Evolutionary conservation across 2,113 vertebrate genomes (phyloP), one percentile per base, ranked within the genome.

Genomic region (Euleptes europaea): DNA sequence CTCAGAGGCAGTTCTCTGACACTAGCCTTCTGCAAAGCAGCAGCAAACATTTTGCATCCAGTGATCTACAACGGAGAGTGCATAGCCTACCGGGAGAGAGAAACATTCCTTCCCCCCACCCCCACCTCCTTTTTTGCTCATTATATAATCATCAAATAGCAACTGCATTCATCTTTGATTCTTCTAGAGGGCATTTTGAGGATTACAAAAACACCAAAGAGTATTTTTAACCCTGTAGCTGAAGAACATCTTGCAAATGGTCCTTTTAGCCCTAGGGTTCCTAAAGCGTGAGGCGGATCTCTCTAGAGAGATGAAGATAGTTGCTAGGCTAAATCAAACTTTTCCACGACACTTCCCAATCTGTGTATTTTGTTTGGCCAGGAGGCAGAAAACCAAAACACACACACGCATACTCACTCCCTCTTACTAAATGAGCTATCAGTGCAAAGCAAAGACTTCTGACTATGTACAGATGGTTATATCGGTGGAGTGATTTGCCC

Each of bases 211-310:
- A 49, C 42, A 47, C 70, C 66, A 49, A 86, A 8, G 42, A 74
- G 21, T 80, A 80, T 74, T 79, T 80, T 73, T 38, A 66, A 28
- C 40, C 14, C 33, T 66, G 11, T 42, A 74, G 14, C 33, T 67
- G 26, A 78, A 49, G 67, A 85, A 80, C 31, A 63, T 73, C 71
- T 83, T 83, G 70, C 81, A 74, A 83, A 83, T 65, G 70, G 70
- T 33, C 70, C 71, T 63, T 83, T 83, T 83, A 47, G 54, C 70
- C 81, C 31, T 28, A 42, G 70, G 70, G 38, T 47, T 83, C 11
- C 35, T 49, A 33, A 44, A 74, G 31, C 5, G 38, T 4, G 28
- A 83, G 54, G 38, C 19, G 23, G 17, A 63, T 74, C 70, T 74
- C 54, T 40, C 28, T 35, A 33, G 70, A 63, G 19, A 83, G 81